Evolutionary conservation across 2,113 vertebrate species (phyloP).

Genomic region (Hepsetus odoe): DNA sequence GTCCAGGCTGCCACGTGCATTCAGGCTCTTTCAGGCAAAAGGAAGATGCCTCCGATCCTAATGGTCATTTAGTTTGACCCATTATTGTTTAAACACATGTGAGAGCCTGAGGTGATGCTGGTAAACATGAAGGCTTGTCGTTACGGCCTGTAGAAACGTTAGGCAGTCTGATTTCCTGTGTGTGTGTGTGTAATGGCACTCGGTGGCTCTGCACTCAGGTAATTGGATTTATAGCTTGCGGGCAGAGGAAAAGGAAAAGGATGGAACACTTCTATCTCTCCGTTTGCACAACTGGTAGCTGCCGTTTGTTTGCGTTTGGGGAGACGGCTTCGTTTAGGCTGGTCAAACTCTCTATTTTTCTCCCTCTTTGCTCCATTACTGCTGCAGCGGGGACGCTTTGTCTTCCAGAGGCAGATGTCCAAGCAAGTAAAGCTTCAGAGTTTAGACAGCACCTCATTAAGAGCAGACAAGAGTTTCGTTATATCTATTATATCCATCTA

Average conservation of each 20-base stretch:
- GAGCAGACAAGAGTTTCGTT: not conserved
- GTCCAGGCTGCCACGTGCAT: conserved; percentile 69
- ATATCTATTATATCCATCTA: not conserved
- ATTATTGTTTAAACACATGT: conserved; percentile 34
- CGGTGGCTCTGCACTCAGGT: conserved; percentile 21
- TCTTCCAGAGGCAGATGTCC: not conserved
- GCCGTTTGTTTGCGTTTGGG: conserved; percentile 13
- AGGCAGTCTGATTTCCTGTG: conserved; percentile 7
- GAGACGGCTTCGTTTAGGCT: not conserved
- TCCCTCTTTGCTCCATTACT: conserved; percentile 24
- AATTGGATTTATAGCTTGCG: conserved; percentile 47
- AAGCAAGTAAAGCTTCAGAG: not conserved
- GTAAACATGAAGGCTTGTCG: conserved; percentile 31
- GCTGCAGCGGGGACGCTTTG: conserved; percentile 17
- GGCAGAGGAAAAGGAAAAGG: not conserved
- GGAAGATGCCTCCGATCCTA: not conserved
- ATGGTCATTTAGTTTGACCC: not conserved
- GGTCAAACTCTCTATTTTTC: not conserved
- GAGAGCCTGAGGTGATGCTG: conserved; percentile 3
- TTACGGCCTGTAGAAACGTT: conserved; percentile 16
- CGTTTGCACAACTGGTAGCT: not conserved
- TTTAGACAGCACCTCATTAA: not conserved
- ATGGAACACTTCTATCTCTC: conserved; percentile 10
- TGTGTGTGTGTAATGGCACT: conserved; percentile 42
- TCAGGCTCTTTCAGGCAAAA: not conserved